Conservation (phyloP, 2,888 invertebrate genomes). For the Pandemis cinnamomeana region DNA sequence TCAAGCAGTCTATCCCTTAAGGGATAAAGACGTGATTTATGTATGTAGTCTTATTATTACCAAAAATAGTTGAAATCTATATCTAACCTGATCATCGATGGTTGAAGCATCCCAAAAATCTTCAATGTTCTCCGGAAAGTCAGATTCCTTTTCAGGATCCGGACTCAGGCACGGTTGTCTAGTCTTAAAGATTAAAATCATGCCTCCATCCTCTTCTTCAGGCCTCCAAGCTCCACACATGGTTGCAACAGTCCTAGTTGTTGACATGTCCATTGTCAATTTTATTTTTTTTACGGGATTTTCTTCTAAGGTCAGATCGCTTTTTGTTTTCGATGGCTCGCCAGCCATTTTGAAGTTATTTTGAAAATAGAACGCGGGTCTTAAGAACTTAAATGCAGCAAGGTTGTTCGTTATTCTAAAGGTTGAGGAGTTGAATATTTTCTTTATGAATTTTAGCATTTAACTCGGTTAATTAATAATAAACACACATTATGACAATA, state of each 20-base stretch:
- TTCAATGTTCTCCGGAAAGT: slow-evolving; percentile 78
- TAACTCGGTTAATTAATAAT: not conserved
- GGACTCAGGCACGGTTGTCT: slow-evolving; percentile 73
- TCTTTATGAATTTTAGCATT: slow-evolving; percentile 42
- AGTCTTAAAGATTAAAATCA: slow-evolving; percentile 72
- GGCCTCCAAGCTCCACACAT: slow-evolving; percentile 83
- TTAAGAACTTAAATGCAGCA: not conserved
- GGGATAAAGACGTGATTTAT: too few relatives aligned
- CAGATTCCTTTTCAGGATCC: slow-evolving; percentile 69
- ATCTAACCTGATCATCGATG: slow-evolving; percentile 66
- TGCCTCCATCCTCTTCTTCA: slow-evolving; percentile 77
- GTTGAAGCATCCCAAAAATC: slow-evolving; percentile 76
- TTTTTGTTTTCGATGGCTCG: slow-evolving; percentile 56
- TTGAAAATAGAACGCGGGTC: slow-evolving; percentile 22
- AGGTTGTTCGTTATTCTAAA: slow-evolving; percentile 3
- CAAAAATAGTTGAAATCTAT: not conserved
- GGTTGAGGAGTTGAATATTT: slow-evolving; percentile 19
- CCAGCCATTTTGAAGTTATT: slow-evolving; percentile 57
- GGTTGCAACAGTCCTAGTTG: slow-evolving; percentile 73
- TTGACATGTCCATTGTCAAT: slow-evolving; percentile 48
- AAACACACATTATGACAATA: slow-evolving; percentile 15
- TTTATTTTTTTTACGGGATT: slow-evolving; percentile 68
- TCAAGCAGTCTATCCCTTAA: too few relatives aligned
- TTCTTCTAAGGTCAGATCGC: slow-evolving; percentile 55
- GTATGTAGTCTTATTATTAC: not conserved